Conservation (phyloP, 2,888 invertebrate species). For the Troilus luridus region DNA sequence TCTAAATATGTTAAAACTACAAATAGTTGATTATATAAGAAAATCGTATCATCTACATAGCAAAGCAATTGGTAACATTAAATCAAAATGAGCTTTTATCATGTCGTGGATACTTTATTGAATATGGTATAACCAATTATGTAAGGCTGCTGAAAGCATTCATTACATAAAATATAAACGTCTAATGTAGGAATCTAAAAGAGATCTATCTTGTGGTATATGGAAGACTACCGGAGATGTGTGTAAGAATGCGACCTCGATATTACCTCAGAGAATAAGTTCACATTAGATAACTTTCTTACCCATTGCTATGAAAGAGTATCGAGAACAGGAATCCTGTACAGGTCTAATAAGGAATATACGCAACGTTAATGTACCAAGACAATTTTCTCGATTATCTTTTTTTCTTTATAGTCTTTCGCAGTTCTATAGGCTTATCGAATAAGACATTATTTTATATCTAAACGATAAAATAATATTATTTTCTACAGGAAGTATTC, state of each 20-base stretch:
- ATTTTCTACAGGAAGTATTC: too few relatives aligned
- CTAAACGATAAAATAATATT: not conserved
- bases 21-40: too few relatives aligned
- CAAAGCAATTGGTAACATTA: not conserved
- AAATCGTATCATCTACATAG: too few relatives aligned
- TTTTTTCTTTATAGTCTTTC: not conserved
- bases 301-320: not conserved
- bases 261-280: slow-evolving; percentile 33
- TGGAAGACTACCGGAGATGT: not conserved
- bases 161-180: slow-evolving; percentile 5
- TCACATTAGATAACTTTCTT: slow-evolving; percentile 13
- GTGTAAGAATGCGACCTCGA: not conserved
- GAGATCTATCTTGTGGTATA: slow-evolving; percentile 30
- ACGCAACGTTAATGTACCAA: not conserved
- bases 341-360: not conserved
- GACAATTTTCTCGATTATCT: not conserved
- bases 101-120: not conserved
- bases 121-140: not conserved
- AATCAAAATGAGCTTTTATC: not conserved
- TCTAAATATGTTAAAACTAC: not conserved
- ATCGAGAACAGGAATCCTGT: not conserved
- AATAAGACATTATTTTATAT: not conserved
- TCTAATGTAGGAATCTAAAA: not conserved
- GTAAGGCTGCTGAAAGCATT: not conserved
- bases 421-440: not conserved